Base-by-base conservation (phyloP, 2,888 invertebrate species). In the Eledone cirrhosa region DNA sequence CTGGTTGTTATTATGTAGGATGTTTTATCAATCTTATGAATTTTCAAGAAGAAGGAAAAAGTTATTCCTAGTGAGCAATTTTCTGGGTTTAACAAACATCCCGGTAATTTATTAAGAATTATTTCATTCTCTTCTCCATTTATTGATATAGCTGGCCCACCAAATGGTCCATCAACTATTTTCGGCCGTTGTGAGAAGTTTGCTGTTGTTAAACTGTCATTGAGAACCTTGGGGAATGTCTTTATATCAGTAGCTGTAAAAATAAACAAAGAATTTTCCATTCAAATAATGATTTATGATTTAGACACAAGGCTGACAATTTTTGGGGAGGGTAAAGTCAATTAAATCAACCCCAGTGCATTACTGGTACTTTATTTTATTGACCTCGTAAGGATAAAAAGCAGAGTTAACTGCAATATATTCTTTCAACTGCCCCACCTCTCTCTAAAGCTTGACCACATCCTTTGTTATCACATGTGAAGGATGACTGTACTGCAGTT, bases 141-240 rank as follows among this genome's bases (percentile, higher is more conserved):
- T n/a, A 83, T 67, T 0, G 69, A 48, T 33, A 84, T n/a, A 16
- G 83, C 83, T 65, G 81, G 79, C 24, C 81, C 83, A 33, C 83
- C 84, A 13, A 22, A 31, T 11, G 82, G 83, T 13, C 82, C 84
- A 29, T 69, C 27, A 24, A 81, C 69, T 3, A 84, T 77, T 13
- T 22, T 79, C 11, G 86, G 85, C 1, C 79, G 81, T 2, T 84
- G 85, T 78, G 84, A 79, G 0, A 86, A 78, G 7, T 85, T 84
- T 16, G 86, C 83, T 80, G 85, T 86, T 78, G 82, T 85, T 0
- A 82, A 41, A 19, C 84, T 84, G 13, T 86, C 86, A 19, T 85
- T 78, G 4, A 88, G 81, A 11, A 85, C 33, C 48, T 84, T 83
- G 41, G 80, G 82, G 22, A 83, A 77, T 24, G 87, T 85, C 13